Evolutionary conservation across 2,113 vertebrate species (phyloP), one percentile per base, ranked within the genome.

Genomic region (Callionymus lyra): DNA sequence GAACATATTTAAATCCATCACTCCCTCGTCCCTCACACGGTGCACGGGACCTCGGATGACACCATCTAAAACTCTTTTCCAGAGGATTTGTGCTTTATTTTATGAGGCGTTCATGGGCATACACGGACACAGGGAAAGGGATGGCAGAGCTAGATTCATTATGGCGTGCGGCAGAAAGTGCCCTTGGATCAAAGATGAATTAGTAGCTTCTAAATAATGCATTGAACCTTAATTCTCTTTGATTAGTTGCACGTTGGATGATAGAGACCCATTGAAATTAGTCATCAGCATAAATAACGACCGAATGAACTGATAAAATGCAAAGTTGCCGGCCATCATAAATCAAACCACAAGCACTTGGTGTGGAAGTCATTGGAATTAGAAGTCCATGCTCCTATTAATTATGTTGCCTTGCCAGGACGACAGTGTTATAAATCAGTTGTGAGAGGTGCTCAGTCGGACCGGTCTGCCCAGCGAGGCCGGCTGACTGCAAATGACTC

Each of bases 281-380:
- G 93, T 96, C 91, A 96, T 98, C 93, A 97, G 93, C 91, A 95
- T 97, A 97, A 96, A 96, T 99, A 97, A 99, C 94, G 93, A 96
- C 88, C 86, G 88, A 95, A 94, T 92, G 92, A 93, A 96, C 93
- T 96, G 93, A 97, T 95, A 98, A 97, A 97, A 97, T 94, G 92
- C 93, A 92, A 94, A 95, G 91, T 94, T 87, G 88, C 90, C n/a
- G 84, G 86, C 89, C 89, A 76, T 97, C 94, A 97, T 99, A 97
- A 99, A 99, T 99, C 95, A 99, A 92, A 91, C 86, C 89, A 1
- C 12, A 15, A 92, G 90, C 91, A 97, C 93, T 98, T 90, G 93
- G 90, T 92, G 90, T 93, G 89, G 93, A 98, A 99, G 95, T 96
- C 91, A 90, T 88, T 93, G 91, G 93, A 99, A 98, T 97, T 98